Conservation (phyloP, 1,140 invertebrate genomes). For the Drosophila arizonae region DNA sequence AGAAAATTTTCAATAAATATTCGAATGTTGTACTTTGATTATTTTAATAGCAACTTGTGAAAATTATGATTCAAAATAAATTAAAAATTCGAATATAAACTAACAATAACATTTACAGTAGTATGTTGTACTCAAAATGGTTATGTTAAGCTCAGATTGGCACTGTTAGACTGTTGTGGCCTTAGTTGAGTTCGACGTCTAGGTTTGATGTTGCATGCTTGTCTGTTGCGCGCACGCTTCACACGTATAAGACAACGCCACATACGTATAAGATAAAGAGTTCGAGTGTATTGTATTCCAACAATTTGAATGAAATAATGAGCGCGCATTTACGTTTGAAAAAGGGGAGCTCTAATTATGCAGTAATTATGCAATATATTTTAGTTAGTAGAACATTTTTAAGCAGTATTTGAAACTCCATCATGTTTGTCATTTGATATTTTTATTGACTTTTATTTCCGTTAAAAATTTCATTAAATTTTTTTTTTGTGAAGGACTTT, state of each 20-base stretch:
- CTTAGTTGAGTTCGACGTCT: conserved; percentile 14
- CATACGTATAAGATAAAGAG: conserved; percentile 16
- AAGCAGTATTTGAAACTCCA: no score
- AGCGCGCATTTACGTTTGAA: not conserved
- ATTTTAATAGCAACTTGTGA: not conserved
- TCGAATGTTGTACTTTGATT: not conserved
- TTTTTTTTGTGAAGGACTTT: no score
- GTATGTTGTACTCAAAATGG: conserved; percentile 37
- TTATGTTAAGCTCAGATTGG: conserved; percentile 33
- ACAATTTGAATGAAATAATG: conserved; percentile 25
- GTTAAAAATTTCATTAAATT: no score
- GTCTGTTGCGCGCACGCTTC: not conserved
- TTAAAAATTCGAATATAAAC: not conserved
- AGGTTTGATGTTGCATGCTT: conserved; percentile 32
- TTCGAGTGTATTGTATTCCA: conserved; percentile 12
- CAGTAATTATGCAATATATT: not conserved
- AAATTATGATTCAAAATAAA: not conserved
- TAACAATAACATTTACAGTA: conserved; percentile 1
- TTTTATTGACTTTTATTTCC: no score
- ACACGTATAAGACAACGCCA: conserved; percentile 17
- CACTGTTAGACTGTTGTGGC: conserved; percentile 13
- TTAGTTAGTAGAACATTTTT: not conserved
- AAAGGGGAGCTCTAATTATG: not conserved
- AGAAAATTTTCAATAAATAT: no score
- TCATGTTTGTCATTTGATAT: no score